A percentile compares a stretch with the other conserved stretches of the same genome.
Evolutionary conservation across 64 coral and sea anemone species (phyloP).

Genomic region (Cladopsammia gracilis): DNA sequence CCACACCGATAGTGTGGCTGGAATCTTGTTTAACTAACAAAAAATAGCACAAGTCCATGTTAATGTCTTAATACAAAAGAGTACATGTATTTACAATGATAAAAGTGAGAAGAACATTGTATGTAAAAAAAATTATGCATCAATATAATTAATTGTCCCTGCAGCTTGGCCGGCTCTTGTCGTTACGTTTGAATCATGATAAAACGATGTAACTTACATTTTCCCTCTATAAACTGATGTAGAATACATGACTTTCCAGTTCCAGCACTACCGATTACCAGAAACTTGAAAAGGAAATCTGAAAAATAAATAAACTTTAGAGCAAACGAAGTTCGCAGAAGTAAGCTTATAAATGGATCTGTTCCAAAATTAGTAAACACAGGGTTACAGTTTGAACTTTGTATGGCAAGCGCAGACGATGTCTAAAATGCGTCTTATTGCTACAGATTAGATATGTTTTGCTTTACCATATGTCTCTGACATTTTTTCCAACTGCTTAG

Average conservation of each 20-base stretch:
- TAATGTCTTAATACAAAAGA: background rate
- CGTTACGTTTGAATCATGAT: background rate
- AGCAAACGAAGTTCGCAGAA: background rate
- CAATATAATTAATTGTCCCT: background rate
- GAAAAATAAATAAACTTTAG: background rate
- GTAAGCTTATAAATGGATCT: background rate
- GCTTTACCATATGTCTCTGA: slow-evolving; percentile 97
- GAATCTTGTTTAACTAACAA: slow-evolving; percentile 97
- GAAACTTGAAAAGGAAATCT: slow-evolving; percentile 99
- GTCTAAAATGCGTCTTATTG: background rate
- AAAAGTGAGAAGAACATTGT: background rate
- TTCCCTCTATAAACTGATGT: slow-evolving; percentile 99
- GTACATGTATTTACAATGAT: background rate
- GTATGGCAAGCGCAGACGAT: background rate
- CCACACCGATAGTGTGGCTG: slow-evolving; percentile 99
- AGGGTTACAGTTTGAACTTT: too few relatives aligned
- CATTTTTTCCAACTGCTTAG: slow-evolving; percentile 64
- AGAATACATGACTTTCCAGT: slow-evolving; percentile 98
- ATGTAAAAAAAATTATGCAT: background rate
- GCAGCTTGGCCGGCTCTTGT: background rate
- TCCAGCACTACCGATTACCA: slow-evolving; percentile 98
- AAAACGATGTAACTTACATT: slow-evolving; percentile 86
- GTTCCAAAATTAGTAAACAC: background rate
- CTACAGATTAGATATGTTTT: background rate
- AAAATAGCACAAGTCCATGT: background rate